A percentile compares a stretch with the other conserved stretches of the same genome.
These are phyloP conservation scores for Thymelicus sylvestris DNA, from an alignment of 2,888 invertebrate genomes.

Conservation along the genomic window DNA sequence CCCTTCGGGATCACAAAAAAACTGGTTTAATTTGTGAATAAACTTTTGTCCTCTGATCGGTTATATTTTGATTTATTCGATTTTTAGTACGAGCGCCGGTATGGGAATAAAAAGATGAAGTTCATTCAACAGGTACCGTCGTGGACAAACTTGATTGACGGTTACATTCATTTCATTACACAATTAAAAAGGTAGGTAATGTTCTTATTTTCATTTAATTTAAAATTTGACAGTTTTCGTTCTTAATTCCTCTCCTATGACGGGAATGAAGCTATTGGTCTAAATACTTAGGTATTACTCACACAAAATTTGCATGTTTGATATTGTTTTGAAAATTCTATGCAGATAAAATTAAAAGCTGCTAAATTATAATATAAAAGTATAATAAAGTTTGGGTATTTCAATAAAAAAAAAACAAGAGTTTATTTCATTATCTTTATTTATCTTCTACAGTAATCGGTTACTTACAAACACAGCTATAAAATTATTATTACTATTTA, in stretches of 20 bases:
- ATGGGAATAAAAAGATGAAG: conserved; percentile 74
- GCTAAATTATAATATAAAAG: too few relatives aligned
- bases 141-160: conserved; percentile 49
- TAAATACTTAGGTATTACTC: too few relatives aligned
- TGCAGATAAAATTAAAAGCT: too few relatives aligned
- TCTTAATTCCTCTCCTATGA: too few relatives aligned
- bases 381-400: neutral
- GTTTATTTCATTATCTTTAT: neutral
- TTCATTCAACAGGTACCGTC: conserved; percentile 77
- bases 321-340: too few relatives aligned
- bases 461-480: neutral
- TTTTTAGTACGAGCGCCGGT: conserved; percentile 75
- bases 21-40: conserved; percentile 75
- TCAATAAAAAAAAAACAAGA: neutral
- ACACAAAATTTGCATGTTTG: too few relatives aligned
- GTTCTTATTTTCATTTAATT: too few relatives aligned
- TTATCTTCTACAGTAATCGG: neutral
- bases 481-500: neutral
- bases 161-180: neutral
- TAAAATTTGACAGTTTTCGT: too few relatives aligned
- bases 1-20: conserved; percentile 64
- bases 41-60: conserved; percentile 79
- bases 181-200: neutral
- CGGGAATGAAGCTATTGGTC: too few relatives aligned
- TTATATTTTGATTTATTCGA: conserved; percentile 83